phyloP scores from a whole-genome alignment of 2,113 vertebrate genomes.

The Andinoacara biseriatus region DNA sequence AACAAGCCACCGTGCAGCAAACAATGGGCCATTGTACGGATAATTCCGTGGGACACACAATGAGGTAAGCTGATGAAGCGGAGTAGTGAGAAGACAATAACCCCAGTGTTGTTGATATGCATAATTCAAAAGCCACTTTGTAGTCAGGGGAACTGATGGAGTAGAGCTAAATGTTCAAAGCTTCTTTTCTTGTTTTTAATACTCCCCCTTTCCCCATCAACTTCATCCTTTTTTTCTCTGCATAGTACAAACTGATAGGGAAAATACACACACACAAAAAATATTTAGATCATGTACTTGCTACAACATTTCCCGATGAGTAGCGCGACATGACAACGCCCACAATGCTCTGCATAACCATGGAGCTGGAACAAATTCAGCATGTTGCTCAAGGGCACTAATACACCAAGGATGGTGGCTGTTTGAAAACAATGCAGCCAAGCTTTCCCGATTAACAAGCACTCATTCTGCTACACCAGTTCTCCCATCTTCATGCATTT shows the following conservation, averaged over 20 bases:
- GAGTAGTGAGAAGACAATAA: constrained; percentile 60
- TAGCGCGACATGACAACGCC: neutral
- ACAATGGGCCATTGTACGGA: constrained; percentile 67
- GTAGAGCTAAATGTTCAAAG: neutral
- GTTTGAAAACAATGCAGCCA: constrained; percentile 3
- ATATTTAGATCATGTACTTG: neutral
- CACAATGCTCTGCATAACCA: constrained; percentile 13
- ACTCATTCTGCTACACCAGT: neutral
- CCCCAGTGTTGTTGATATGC: constrained; percentile 50
- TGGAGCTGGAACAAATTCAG: constrained; percentile 3
- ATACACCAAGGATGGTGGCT: neutral
- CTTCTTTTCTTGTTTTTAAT: neutral
- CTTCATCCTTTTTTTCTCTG: neutral
- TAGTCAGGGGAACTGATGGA: constrained; percentile 31
- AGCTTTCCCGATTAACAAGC: neutral
- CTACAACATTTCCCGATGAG: neutral
- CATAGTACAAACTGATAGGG: neutral
- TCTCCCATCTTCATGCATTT: neutral
- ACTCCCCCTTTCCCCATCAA: neutral
- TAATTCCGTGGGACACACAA: constrained; percentile 37
- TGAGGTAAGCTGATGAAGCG: constrained; percentile 66
- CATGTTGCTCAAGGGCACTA: constrained; percentile 23
- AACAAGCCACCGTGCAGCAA: constrained; percentile 5
- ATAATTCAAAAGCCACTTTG: constrained; percentile 41
- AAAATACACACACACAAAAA: neutral